Base-by-base conservation (phyloP, 1,140 invertebrate species). In the Papilio polyxenes region DNA sequence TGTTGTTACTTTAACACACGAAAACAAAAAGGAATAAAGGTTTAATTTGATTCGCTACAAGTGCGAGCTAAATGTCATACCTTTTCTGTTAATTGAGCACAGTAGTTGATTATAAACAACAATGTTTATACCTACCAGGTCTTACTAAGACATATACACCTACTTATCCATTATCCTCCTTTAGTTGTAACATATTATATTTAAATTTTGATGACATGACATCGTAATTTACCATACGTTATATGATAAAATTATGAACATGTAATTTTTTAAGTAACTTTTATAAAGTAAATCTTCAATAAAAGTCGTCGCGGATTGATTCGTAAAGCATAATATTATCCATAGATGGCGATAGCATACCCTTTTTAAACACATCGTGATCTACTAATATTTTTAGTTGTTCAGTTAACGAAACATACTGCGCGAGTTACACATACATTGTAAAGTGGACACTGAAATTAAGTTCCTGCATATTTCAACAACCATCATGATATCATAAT, bases 351-450 rank as follows among this genome's bases (percentile, higher is more conserved):
- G 62, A 10, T 65, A 65, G 62, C 3, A 4, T 65, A 13, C 62
- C 10, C 62, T 23, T 23, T 65, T 65, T 65, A 23, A 65, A 65
- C 11, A 65, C 62, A 65, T 31, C 31, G 31, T 65, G 20, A 31
- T 65, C 62, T 65, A 65, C 62, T 62, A 65, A 65, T 31, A 23
- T 65, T 31, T 65, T 31, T 23, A 65, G 62, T 65, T 31, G 62
- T 31, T 65, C 62, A 23, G 20, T 65, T 65, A n/a, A 65, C 62
- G 31, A 65, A 65, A 65, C 62, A 65, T 65, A 65, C 23, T 65
- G 62, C 62, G 62, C 62, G 23, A 65, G 62, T 65, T 65, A 65
- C 23, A 31, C 62, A 31, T 65, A 23, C 62, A 65, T 65, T 65
- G 62, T 31, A 31, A 65, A 65, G 23, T 65, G 23, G 62, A 65